Evolutionary conservation across 2,888 invertebrate species (phyloP), one percentile per base, ranked within the genome.

Genomic region (Endotricha flammealis): DNA sequence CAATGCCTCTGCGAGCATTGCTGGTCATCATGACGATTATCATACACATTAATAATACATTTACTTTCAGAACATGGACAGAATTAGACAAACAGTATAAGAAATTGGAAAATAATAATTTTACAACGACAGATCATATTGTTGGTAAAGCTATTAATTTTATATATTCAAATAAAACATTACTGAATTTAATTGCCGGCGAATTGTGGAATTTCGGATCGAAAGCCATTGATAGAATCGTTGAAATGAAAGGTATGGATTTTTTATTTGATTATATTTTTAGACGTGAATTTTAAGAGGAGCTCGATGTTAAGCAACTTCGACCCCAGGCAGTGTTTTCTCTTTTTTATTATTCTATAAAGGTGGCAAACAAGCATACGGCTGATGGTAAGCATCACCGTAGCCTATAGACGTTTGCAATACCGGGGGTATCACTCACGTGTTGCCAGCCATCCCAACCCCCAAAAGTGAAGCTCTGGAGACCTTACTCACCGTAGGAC

Each of bases 181-280:
- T 83, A 4, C 80, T 83, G 81, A 73, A 65, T 39, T 48, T 82
- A 17, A 52, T 83, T 1, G 83, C 82, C 0, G 56, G 71, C 20
- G 81, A 82, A 31, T 43, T 83, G 7, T 83, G 82, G 83, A 75
- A 80, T 23, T 51, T 78, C 2, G 83, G 83, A 0, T 67, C 80
- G 1, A 60, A 41, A 11, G 73, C 73, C 1, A 70, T 82, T 17
- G 81, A 82, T 39, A 72, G 44, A 22, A 73, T 80, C 34, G 76
- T 76, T 9, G 67, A 70, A 29, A 22, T 67, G 2, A 72, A 72
- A 55, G 64, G 68, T 57, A 41, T 48, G 48, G 46, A 12, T 22
- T 28, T 27, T 10, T 28, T 31, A 16, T 25, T 31, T 14, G n/a
- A n/a, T n/a, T n/a, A n/a, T n/a, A n/a, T n/a, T n/a, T n/a, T n/a